These are phyloP conservation scores for Eidolon dupreanum DNA, from an alignment of 2,797 vertebrate species.

Conservation along the genomic window DNA sequence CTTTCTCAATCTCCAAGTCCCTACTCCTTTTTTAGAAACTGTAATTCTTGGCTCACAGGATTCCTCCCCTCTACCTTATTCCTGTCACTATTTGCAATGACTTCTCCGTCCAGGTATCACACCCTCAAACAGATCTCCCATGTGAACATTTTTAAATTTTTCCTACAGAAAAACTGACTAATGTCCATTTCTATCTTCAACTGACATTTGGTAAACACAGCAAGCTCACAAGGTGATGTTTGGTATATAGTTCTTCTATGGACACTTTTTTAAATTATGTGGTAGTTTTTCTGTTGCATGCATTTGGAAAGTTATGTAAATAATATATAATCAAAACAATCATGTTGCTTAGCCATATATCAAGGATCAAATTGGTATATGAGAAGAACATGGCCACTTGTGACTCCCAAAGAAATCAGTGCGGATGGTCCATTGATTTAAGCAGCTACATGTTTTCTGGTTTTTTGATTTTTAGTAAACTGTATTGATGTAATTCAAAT, in stretches of 20 bases:
- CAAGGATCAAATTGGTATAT: not conserved
- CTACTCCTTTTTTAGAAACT: not conserved
- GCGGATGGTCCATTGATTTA: not conserved
- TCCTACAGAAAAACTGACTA: not conserved
- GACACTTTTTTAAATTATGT: not conserved
- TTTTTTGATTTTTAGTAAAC: not conserved
- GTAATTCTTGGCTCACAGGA: not conserved
- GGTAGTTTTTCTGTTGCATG: not conserved
- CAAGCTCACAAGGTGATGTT: not conserved
- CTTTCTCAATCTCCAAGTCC: not conserved
- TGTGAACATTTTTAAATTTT: not conserved
- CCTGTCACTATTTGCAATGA: not conserved
- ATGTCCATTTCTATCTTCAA: not conserved
- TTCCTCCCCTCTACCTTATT: not conserved
- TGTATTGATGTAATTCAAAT: not conserved
- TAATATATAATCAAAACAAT: not conserved
- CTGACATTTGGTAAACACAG: not conserved
- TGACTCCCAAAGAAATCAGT: not conserved
- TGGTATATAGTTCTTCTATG: not conserved
- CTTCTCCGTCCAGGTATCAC: slow-evolving; percentile 39
- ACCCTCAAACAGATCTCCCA: not conserved
- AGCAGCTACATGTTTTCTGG: not conserved
- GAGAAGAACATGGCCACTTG: not conserved
- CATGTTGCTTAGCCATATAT: not conserved
- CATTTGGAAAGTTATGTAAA: not conserved